These are phyloP conservation scores for Cryptoblepharus egeriae DNA, from an alignment of 2,797 vertebrate genomes.

Conservation along the genomic window DNA sequence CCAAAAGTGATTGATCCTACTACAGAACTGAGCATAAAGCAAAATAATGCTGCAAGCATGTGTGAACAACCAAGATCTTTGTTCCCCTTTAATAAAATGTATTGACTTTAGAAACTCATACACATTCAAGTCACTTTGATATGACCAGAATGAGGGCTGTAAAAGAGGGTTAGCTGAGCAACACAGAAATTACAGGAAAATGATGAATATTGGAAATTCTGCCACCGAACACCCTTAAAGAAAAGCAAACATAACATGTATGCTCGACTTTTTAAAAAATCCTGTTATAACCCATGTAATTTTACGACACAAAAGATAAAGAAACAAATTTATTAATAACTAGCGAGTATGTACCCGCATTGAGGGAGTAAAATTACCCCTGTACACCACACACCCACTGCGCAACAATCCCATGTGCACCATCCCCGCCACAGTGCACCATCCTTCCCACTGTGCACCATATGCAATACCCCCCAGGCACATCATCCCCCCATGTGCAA, in stretches of 20 bases:
- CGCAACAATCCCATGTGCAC: no score
- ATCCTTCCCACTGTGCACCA: no score
- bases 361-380: no score
- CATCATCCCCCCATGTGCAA: no score
- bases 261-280: no score
- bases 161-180: neutral
- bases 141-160: neutral
- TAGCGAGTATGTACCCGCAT: no score
- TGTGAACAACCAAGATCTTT: conserved; percentile 14
- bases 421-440: no score
- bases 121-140: neutral
- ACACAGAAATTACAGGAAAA: neutral
- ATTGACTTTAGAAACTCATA: conserved; percentile 39
- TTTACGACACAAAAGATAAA: no score
- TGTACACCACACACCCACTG: no score
- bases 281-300: no score
- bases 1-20: conserved; percentile 9
- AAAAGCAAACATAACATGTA: neutral
- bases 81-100: neutral
- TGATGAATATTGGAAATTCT: conserved; percentile 1
- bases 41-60: conserved; percentile 30
- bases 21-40: conserved; percentile 5
- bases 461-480: no score
- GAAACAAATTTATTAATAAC: no score
- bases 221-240: neutral